These are phyloP conservation scores for Plagodis dolabraria DNA, from an alignment of 2,888 invertebrate genomes.

Conservation along the genomic window DNA sequence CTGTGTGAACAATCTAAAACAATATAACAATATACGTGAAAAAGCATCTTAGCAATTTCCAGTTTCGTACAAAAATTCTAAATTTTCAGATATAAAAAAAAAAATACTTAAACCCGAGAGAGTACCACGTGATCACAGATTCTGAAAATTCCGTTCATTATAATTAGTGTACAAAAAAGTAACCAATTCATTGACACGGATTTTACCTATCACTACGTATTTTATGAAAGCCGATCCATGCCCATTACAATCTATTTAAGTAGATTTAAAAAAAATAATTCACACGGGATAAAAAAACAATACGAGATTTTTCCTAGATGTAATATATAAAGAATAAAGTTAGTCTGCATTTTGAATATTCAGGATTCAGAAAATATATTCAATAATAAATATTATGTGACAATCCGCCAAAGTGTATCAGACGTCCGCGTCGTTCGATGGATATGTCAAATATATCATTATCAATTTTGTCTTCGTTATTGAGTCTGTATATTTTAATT, in stretches of 20 bases:
- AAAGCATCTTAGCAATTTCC: conserved; percentile 64
- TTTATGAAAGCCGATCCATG: conserved; percentile 71
- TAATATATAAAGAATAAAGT: too few species aligned
- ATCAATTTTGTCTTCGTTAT: too few species aligned
- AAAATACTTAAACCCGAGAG: conserved; percentile 79
- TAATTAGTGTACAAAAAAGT: conserved; percentile 71
- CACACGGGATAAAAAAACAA: too few species aligned
- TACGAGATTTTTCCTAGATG: too few species aligned
- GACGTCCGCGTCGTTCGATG: too few species aligned
- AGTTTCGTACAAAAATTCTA: conserved; percentile 52
- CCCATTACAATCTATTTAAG: conserved; percentile 49
- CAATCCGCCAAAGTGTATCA: too few species aligned
- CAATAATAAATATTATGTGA: too few species aligned
- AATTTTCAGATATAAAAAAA: conserved; percentile 68
- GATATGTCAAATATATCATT: too few species aligned
- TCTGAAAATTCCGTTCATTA: conserved; percentile 73
- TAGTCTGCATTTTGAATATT: background rate
- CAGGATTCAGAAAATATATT: too few species aligned
- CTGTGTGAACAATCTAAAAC: conserved; percentile 26
- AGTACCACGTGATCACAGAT: conserved; percentile 85
- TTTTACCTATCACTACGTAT: conserved; percentile 66
- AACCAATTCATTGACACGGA: conserved; percentile 72
- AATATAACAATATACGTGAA: conserved; percentile 55
- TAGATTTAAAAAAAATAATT: background rate
- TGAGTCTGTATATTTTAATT: too few species aligned